Conservation (phyloP, 2,888 invertebrate species). For the Stenolophus ochropezus region DNA sequence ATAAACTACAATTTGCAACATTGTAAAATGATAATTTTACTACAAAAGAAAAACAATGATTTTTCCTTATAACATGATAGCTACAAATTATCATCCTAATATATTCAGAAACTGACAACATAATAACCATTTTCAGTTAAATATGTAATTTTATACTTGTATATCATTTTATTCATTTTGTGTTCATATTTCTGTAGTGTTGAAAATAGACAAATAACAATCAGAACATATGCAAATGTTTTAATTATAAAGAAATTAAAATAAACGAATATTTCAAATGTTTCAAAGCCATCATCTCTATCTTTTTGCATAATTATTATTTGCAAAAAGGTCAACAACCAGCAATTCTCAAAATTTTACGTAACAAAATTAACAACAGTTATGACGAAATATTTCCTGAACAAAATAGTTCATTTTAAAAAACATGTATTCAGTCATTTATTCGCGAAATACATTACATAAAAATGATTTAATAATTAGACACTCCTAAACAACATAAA, state of each 20-base stretch:
- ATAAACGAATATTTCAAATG: too few relatives aligned
- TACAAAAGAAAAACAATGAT: too few relatives aligned
- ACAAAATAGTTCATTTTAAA: background rate
- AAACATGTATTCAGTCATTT: background rate
- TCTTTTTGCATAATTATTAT: too few relatives aligned
- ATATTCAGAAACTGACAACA: background rate
- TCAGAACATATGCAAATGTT: too few relatives aligned
- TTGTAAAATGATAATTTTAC: background rate
- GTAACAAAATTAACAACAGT: slow-evolving; percentile 1
- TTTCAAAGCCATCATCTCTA: too few relatives aligned
- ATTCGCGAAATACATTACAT: slow-evolving; percentile 7
- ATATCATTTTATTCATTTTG: background rate
- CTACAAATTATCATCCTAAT: background rate
- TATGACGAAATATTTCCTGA: slow-evolving; percentile 17
- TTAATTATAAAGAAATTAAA: too few relatives aligned
- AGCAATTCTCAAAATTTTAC: background rate
- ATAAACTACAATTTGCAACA: background rate
- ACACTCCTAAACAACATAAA: background rate
- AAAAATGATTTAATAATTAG: slow-evolving; percentile 16
- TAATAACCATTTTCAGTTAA: background rate
- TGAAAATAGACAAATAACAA: too few relatives aligned
- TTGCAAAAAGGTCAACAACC: background rate
- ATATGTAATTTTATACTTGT: background rate
- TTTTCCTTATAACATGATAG: too few relatives aligned
- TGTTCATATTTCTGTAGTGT: background rate